These are phyloP conservation scores for Muntiacus reevesi DNA, from an alignment of 2,113 vertebrate species.

Conservation along the genomic window DNA sequence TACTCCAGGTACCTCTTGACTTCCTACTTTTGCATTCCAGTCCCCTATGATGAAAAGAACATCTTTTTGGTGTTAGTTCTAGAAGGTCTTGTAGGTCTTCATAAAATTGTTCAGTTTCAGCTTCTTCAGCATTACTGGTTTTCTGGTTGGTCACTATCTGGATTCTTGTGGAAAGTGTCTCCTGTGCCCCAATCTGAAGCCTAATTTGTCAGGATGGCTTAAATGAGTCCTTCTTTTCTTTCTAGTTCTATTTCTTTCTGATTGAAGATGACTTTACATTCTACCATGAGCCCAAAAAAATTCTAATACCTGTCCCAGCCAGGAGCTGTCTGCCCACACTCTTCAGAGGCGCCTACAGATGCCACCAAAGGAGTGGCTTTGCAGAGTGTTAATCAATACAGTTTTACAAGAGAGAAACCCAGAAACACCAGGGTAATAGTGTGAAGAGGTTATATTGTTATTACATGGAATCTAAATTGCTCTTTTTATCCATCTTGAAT, in stretches of 20 bases:
- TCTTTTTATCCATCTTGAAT: background rate
- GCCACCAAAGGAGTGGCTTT: background rate
- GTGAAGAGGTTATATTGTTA: background rate
- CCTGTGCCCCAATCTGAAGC: background rate
- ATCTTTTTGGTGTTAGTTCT: background rate
- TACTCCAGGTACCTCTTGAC: background rate
- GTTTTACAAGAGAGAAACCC: background rate
- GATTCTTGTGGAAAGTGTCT: background rate
- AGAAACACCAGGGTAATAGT: background rate
- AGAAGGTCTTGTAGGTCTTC: background rate
- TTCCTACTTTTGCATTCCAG: background rate
- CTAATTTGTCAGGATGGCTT: background rate
- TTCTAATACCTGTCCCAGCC: background rate
- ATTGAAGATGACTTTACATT: background rate
- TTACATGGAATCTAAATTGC: background rate
- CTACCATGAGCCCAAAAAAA: background rate
- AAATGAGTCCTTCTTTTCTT: background rate
- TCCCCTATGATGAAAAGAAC: background rate
- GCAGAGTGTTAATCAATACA: background rate
- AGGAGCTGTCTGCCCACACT: background rate
- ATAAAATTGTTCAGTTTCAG: background rate
- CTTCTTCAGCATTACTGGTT: background rate
- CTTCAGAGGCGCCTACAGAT: background rate
- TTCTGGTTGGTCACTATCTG: background rate
- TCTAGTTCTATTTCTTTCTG: background rate